phyloP scores from a whole-genome alignment of 2,113 vertebrate genomes.

The Monarcha castaneiventris region DNA sequence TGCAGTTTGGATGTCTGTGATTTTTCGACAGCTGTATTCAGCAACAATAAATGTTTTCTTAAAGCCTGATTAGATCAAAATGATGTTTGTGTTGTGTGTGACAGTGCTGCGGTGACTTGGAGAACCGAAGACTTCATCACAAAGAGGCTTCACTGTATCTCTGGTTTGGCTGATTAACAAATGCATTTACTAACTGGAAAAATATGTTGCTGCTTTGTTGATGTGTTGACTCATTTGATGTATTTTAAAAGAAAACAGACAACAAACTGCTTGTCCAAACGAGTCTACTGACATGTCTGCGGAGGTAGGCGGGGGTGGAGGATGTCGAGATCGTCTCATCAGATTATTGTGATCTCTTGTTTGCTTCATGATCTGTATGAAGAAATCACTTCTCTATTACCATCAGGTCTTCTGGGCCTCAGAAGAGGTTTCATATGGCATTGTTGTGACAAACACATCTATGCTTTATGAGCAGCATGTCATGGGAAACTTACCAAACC shows the following conservation, averaged over 20 bases:
- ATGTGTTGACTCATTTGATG: constrained; percentile 48
- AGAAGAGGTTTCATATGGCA: background rate
- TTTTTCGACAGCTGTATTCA: constrained; percentile 7
- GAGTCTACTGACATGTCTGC: constrained; percentile 13
- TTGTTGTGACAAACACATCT: background rate
- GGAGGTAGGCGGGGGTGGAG: constrained; percentile 20
- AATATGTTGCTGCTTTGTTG: constrained; percentile 48
- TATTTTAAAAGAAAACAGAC: constrained; percentile 52
- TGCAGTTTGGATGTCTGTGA: background rate
- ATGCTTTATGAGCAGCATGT: background rate
- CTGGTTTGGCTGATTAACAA: constrained; percentile 32
- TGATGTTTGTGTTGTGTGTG: constrained; percentile 1
- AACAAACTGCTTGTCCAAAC: constrained; percentile 54
- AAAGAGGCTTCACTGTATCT: background rate
- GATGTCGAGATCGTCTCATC: constrained; percentile 1
- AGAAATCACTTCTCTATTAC: constrained; percentile 30
- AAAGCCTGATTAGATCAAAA: constrained; percentile 27
- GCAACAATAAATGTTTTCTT: constrained; percentile 11
- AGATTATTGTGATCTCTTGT: constrained; percentile 29
- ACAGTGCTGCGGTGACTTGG: background rate
- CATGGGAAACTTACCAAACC: background rate
- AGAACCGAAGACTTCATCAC: constrained; percentile 25
- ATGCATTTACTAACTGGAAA: constrained; percentile 29
- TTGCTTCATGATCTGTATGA: constrained; percentile 29
- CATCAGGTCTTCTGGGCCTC: background rate